phyloP scores from a whole-genome alignment of 2,113 vertebrate species.

The Carettochelys insculpta region DNA sequence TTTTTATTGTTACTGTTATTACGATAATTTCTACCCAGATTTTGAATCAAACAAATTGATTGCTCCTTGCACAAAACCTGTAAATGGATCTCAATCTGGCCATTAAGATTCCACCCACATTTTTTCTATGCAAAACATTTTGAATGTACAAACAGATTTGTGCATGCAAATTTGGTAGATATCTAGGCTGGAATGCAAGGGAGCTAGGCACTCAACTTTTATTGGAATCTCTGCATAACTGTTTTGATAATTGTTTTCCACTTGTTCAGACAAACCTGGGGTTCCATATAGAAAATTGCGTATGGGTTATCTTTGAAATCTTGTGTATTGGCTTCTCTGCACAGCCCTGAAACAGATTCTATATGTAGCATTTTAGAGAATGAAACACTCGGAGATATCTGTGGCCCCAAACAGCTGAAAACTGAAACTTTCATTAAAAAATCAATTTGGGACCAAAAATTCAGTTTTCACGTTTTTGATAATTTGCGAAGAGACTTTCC shows the following conservation, averaged over 20 bases:
- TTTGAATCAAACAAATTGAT: not conserved
- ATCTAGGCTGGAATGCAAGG: not conserved
- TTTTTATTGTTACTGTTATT: not conserved
- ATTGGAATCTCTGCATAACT: not conserved
- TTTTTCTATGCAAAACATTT: not conserved
- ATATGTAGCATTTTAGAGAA: not conserved
- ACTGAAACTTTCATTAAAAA: not conserved
- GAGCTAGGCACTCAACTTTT: not conserved
- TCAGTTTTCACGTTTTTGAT: not conserved
- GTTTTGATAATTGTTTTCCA: not conserved
- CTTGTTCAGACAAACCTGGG: not conserved
- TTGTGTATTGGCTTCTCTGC: not conserved
- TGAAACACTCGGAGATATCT: not conserved
- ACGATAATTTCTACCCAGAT: not conserved
- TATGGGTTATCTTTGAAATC: not conserved
- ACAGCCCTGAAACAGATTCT: not conserved
- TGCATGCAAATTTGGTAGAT: not conserved
- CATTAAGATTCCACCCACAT: not conserved
- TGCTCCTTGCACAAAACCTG: not conserved
- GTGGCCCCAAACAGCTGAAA: not conserved
- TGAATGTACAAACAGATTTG: not conserved
- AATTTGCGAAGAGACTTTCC: not conserved
- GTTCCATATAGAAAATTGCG: not conserved
- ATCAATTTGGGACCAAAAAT: not conserved
- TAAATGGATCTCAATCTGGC: not conserved